These are phyloP conservation scores for Caenorhabditis zanzibari DNA, from an alignment of 2,888 invertebrate genomes.

Conservation along the genomic window DNA sequence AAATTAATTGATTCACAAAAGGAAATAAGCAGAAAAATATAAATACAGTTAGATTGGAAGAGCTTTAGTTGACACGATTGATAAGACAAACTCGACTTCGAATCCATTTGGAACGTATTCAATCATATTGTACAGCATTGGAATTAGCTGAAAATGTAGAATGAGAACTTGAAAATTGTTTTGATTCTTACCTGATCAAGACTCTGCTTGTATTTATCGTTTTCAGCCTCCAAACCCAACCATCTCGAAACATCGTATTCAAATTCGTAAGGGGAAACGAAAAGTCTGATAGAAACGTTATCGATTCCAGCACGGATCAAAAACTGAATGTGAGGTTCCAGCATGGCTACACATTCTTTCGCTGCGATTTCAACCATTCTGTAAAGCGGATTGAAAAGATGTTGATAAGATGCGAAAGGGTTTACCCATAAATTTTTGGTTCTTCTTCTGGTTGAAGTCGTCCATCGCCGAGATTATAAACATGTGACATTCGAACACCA, in stretches of 20 bases:
- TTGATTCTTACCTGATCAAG: slow-evolving; percentile 75
- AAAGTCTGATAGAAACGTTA: slow-evolving; percentile 70
- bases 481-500: slow-evolving; percentile 74
- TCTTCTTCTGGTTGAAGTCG: slow-evolving; percentile 72
- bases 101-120: slow-evolving; percentile 75
- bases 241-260: slow-evolving; percentile 77
- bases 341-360: slow-evolving; percentile 69
- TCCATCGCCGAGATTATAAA: slow-evolving; percentile 71
- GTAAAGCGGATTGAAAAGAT: no score
- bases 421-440: slow-evolving; percentile 74
- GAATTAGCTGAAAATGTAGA: slow-evolving; percentile 72
- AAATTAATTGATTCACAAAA: no score
- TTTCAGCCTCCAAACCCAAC: slow-evolving; percentile 77
- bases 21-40: not conserved
- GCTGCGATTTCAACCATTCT: slow-evolving; percentile 76
- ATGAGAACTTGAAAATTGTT: not conserved
- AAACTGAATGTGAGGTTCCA: slow-evolving; percentile 73
- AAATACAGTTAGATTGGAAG: slow-evolving; percentile 21
- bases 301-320: slow-evolving; percentile 70
- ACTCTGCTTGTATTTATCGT: slow-evolving; percentile 71
- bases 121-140: slow-evolving; percentile 75
- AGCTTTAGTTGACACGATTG: slow-evolving; percentile 74
- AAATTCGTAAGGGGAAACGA: slow-evolving; percentile 68
- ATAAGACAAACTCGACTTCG: slow-evolving; percentile 78
- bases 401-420: no score